Conservation (phyloP, 2,797 vertebrate species). For the Amniataba percoides region DNA sequence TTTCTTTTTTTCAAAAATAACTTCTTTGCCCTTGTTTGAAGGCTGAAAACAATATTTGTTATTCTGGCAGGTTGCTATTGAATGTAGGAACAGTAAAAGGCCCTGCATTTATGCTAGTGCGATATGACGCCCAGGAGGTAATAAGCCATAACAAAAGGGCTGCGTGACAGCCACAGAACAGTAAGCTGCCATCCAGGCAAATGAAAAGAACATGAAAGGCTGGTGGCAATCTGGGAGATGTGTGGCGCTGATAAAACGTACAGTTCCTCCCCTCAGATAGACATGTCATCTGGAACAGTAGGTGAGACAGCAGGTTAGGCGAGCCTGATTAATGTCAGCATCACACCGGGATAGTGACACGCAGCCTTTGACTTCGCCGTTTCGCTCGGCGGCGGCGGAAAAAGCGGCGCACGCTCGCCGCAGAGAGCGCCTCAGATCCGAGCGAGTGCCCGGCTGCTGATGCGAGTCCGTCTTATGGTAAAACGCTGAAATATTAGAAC, state of each 20-base stretch:
- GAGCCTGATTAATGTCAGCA: slow-evolving; percentile 76
- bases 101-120: slow-evolving; percentile 56
- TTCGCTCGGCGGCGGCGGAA: slow-evolving; percentile 28
- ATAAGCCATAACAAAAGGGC: slow-evolving; percentile 77
- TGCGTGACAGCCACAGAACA: slow-evolving; percentile 70
- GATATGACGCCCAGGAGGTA: slow-evolving; percentile 67
- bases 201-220: slow-evolving; percentile 81
- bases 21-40: slow-evolving; percentile 24
- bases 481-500: slow-evolving; percentile 47
- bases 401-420: slow-evolving; percentile 15
- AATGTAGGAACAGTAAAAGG: slow-evolving; percentile 63
- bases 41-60: slow-evolving; percentile 37
- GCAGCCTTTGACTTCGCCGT: slow-evolving; percentile 53
- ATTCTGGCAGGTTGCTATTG: slow-evolving; percentile 55
- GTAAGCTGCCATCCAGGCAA: slow-evolving; percentile 71
- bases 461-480: slow-evolving; percentile 23
- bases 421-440: slow-evolving; percentile 38
- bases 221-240: slow-evolving; percentile 77
- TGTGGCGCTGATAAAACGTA: slow-evolving; percentile 71
- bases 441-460: slow-evolving; percentile 40
- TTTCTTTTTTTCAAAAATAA: slow-evolving; percentile 19
- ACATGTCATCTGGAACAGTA: slow-evolving; percentile 72
- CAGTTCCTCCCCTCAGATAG: slow-evolving; percentile 74
- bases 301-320: slow-evolving; percentile 76
- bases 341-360: slow-evolving; percentile 61